Conservation (phyloP, 2,888 invertebrate species). For the Drosophila aldrichi region DNA sequence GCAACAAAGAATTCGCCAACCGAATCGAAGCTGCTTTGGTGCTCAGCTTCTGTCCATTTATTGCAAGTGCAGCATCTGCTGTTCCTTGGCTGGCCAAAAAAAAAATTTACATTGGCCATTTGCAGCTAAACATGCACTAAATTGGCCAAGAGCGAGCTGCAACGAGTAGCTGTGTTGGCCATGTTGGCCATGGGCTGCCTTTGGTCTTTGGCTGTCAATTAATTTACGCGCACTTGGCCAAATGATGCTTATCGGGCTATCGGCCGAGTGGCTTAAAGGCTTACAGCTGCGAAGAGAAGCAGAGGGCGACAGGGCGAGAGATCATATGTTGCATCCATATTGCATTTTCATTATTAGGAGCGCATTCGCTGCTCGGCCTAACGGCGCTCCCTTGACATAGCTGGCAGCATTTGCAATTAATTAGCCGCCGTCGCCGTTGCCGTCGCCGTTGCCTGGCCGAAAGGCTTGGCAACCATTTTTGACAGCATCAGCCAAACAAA, state of each 20-base stretch:
- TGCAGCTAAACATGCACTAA: constrained; percentile 66
- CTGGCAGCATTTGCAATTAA: constrained; percentile 75
- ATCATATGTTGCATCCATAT: constrained; percentile 42
- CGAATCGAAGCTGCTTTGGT: neutral
- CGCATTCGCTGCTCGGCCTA: constrained; percentile 23
- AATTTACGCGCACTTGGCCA: constrained; percentile 74
- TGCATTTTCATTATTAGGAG: constrained; percentile 55
- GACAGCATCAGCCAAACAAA: constrained; percentile 67
- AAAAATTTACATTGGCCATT: constrained; percentile 72
- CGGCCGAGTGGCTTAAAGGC: constrained; percentile 20
- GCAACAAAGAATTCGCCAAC: neutral
- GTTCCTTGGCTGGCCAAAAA: constrained; percentile 30
- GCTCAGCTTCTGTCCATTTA: neutral
- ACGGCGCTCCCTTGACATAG: constrained; percentile 66
- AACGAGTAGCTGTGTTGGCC: neutral
- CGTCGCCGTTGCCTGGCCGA: constrained; percentile 54
- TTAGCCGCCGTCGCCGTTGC: constrained; percentile 54
- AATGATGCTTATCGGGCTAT: constrained; percentile 50
- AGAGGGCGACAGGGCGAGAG: neutral
- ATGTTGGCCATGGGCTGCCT: constrained; percentile 17
- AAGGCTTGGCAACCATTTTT: constrained; percentile 75
- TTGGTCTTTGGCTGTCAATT: constrained; percentile 55
- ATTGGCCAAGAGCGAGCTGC: constrained; percentile 48
- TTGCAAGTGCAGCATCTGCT: constrained; percentile 12
- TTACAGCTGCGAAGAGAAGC: neutral